These are phyloP conservation scores for Pentalonia nigronervosa DNA, from an alignment of 1,140 invertebrate genomes.

Conservation along the genomic window DNA sequence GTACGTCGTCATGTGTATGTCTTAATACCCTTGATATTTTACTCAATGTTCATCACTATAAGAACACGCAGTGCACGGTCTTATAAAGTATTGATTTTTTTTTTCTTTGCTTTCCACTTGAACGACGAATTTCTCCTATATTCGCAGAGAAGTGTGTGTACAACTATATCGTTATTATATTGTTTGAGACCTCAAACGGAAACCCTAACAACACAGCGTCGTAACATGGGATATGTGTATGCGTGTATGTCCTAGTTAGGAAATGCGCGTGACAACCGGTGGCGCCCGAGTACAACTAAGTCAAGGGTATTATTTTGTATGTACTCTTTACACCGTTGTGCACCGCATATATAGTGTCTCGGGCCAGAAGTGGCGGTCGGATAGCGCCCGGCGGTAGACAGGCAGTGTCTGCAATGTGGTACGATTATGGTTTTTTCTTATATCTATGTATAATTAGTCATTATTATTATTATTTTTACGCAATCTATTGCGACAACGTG, in stretches of 20 bases:
- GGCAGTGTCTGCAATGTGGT: neutral
- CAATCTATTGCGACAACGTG: slow-evolving; percentile 40
- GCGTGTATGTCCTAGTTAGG: slow-evolving; percentile 51
- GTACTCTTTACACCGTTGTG: neutral
- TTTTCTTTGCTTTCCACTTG: neutral
- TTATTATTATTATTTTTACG: slow-evolving; percentile 40
- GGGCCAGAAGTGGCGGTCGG: neutral
- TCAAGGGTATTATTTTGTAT: slow-evolving; percentile 51
- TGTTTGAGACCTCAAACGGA: slow-evolving; percentile 3
- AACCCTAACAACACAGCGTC: slow-evolving; percentile 22
- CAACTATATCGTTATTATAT: neutral
- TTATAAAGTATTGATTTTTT: neutral
- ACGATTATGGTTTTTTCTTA: slow-evolving; percentile 14
- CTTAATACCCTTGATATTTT: slow-evolving; percentile 28
- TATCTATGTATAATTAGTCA: neutral
- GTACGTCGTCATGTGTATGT: neutral
- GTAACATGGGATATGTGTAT: slow-evolving; percentile 14
- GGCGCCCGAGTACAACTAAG: slow-evolving; percentile 45
- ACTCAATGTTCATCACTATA: neutral
- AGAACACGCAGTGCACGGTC: neutral
- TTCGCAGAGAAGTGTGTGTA: neutral
- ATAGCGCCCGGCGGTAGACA: neutral
- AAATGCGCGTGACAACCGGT: slow-evolving; percentile 52
- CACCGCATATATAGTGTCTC: neutral
- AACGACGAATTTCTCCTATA: neutral